Evolutionary conservation across 2,888 invertebrate species (phyloP).

Genomic region (Netelia melanura): DNA sequence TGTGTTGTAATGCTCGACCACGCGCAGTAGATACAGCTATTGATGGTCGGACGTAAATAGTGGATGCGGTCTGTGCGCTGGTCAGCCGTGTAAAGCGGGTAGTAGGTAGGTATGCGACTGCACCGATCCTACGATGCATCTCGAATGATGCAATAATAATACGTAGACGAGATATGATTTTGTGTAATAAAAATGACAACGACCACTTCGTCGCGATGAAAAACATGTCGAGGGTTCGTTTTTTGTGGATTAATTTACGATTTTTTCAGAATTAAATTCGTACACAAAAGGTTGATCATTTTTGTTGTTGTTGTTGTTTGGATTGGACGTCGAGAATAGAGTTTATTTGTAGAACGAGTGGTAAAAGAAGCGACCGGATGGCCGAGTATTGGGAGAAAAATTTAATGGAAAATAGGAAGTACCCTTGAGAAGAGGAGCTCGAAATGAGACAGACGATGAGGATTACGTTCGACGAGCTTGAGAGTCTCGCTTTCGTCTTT

Average conservation of each 20-base stretch:
- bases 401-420: conserved; percentile 11
- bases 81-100: conserved; percentile 61
- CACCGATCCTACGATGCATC: conserved; percentile 2
- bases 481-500: neutral
- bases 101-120: neutral
- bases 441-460: conserved; percentile 4
- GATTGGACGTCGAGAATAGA: neutral
- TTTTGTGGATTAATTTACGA: neutral
- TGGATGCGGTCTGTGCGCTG: conserved; percentile 65
- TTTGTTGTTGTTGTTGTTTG: neutral
- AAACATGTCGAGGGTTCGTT: neutral
- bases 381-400: neutral
- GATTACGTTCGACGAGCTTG: neutral
- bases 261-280: neutral
- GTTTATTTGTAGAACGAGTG: neutral
- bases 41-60: conserved; percentile 68
- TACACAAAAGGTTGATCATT: neutral
- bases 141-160: conserved; percentile 2
- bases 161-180: conserved; percentile 4
- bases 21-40: conserved; percentile 63
- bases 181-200: neutral
- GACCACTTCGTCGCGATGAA: neutral
- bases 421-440: conserved; percentile 1
- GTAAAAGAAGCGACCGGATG: neutral
- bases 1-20: conserved; percentile 34